A percentile compares a stretch with the other conserved stretches of the same genome.
Evolutionary conservation across 2,113 vertebrate genomes (phyloP).

Genomic region (Plecotus auritus): DNA sequence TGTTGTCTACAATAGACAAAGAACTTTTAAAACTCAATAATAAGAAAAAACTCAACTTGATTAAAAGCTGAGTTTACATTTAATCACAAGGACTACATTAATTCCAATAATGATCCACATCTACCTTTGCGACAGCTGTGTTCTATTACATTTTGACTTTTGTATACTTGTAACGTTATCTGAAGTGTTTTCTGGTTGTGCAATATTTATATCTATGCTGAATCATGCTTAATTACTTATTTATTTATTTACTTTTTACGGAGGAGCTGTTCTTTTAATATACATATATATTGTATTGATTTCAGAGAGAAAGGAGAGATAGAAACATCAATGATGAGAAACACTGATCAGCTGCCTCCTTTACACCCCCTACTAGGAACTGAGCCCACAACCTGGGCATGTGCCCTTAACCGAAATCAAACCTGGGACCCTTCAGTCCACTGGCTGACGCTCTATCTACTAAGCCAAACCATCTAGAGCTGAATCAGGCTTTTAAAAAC

Average conservation of each 20-base stretch:
- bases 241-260: background rate
- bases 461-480: too few relatives aligned
- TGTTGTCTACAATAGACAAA: background rate
- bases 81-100: background rate
- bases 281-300: too few relatives aligned
- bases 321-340: too few relatives aligned
- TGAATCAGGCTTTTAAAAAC: background rate
- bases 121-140: background rate
- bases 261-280: too few relatives aligned
- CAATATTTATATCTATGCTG: background rate
- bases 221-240: background rate
- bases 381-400: too few relatives aligned
- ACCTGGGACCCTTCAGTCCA: too few relatives aligned
- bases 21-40: background rate
- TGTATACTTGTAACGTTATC: background rate
- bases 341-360: too few relatives aligned
- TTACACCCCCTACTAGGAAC: too few relatives aligned
- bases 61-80: background rate
- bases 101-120: background rate
- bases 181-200: background rate
- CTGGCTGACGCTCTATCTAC: too few relatives aligned
- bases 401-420: too few relatives aligned
- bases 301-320: too few relatives aligned
- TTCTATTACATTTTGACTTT: background rate
- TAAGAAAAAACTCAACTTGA: background rate